Conservation (phyloP, 2,113 vertebrate genomes). For the Mus musculus region GRCm39 chr1:168243501-168244000, state of each 20-base stretch:
- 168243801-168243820: neutral
- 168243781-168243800: neutral
- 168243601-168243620: neutral
- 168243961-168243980: conserved; percentile 64
- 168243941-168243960: conserved; percentile 26
- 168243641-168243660: neutral
- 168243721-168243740: conserved; percentile 43
- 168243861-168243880: conserved; percentile 39
- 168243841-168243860: neutral
- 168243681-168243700: conserved; percentile 3
- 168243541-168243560: neutral
- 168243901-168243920: conserved; percentile 70
- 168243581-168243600: neutral
- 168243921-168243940: conserved; percentile 11
- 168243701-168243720: conserved; percentile 2
- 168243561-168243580: neutral
- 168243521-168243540: neutral
- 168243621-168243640: neutral
- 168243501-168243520: neutral
- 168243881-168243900: neutral
- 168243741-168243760: neutral
- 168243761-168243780: neutral
- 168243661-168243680: neutral
- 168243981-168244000: neutral
- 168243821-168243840: neutral